These are phyloP conservation scores for Melanotaenia boesemani DNA, from an alignment of 2,797 vertebrate genomes.

Conservation along the genomic window DNA sequence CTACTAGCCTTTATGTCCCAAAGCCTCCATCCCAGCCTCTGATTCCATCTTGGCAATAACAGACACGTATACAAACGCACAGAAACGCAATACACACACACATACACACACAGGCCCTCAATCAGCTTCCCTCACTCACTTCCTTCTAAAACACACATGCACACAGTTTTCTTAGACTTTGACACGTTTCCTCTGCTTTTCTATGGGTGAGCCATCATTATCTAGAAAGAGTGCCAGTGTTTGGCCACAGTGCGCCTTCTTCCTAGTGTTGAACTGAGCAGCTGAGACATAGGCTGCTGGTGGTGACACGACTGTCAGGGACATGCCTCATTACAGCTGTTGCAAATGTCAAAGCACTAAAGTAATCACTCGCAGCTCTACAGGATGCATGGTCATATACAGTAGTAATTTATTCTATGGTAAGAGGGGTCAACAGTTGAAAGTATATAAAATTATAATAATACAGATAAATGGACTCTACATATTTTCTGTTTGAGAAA, in stretches of 20 bases:
- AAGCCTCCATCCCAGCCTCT: slow-evolving; percentile 74
- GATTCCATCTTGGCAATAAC: slow-evolving; percentile 74
- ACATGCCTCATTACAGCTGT: slow-evolving; percentile 86
- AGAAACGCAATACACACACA: slow-evolving; percentile 31
- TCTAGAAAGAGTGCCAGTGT: slow-evolving; percentile 79
- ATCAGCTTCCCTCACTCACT: slow-evolving; percentile 62
- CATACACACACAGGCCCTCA: slow-evolving; percentile 56
- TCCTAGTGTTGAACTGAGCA: slow-evolving; percentile 73
- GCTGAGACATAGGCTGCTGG: slow-evolving; percentile 81
- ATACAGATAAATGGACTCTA: slow-evolving; percentile 39
- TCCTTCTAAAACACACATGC: slow-evolving; percentile 73
- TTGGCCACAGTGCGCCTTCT: slow-evolving; percentile 78
- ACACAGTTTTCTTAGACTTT: slow-evolving; percentile 73
- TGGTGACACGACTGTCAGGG: slow-evolving; percentile 84
- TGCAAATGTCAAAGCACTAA: slow-evolving; percentile 87
- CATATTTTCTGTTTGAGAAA: slow-evolving; percentile 36
- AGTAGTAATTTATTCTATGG: slow-evolving; percentile 70
- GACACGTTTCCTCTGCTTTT: slow-evolving; percentile 70
- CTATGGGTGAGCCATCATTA: slow-evolving; percentile 81
- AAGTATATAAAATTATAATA: slow-evolving; percentile 25
- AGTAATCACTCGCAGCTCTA: slow-evolving; percentile 82
- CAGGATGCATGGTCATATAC: slow-evolving; percentile 75
- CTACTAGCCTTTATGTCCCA: slow-evolving; percentile 81
- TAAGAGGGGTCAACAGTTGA: slow-evolving; percentile 63
- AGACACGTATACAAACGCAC: slow-evolving; percentile 38